phyloP scores from a whole-genome alignment of 2,797 vertebrate genomes.

The Leptatherina wallacei region DNA sequence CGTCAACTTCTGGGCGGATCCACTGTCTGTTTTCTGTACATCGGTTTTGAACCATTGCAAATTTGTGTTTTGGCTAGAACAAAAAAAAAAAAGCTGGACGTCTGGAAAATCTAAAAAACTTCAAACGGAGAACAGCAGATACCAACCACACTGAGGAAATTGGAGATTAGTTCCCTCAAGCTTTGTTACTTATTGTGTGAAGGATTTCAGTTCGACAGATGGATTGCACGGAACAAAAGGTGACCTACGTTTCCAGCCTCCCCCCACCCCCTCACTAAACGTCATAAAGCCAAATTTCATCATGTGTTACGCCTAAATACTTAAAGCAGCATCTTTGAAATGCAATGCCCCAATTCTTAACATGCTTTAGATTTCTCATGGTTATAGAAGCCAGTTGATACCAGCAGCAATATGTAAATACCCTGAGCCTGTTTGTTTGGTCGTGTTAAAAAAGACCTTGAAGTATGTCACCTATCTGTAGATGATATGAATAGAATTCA shows the following conservation, averaged over 20 bases:
- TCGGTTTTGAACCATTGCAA: background rate
- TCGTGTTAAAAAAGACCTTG: background rate
- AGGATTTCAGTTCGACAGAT: background rate
- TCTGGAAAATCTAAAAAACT: background rate
- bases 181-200: background rate
- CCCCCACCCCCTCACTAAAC: background rate
- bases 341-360: background rate
- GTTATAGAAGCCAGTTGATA: background rate
- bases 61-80: background rate
- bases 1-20: fast-evolving
- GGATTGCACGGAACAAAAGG: background rate
- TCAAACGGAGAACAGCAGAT: background rate
- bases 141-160: background rate
- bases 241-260: too few species aligned
- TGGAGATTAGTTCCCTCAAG: background rate
- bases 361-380: background rate
- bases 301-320: background rate
- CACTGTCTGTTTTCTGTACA: background rate
- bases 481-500: background rate
- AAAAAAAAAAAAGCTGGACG: background rate
- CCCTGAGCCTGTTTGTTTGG: background rate
- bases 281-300: background rate
- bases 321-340: background rate
- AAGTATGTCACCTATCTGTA: background rate
- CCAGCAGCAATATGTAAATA: background rate